These are phyloP conservation scores for Drosophila meridiana DNA, from an alignment of 2,888 invertebrate species.

Conservation along the genomic window DNA sequence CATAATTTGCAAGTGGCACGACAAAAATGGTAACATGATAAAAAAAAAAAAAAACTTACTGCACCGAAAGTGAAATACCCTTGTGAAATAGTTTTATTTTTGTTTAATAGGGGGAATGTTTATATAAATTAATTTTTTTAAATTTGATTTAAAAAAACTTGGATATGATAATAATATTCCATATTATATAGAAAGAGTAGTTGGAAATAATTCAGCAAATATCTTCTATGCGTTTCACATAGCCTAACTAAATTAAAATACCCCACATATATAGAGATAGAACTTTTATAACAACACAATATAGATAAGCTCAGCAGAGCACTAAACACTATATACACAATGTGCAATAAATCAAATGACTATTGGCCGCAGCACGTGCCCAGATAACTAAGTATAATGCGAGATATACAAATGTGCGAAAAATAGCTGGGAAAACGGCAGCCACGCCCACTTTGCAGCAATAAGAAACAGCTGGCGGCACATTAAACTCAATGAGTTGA, in stretches of 20 bases:
- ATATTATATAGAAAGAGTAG: too few relatives aligned
- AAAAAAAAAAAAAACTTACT: background rate
- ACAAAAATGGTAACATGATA: constrained; percentile 30
- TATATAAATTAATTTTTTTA: too few relatives aligned
- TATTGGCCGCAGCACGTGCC: constrained; percentile 72
- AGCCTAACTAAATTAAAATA: background rate
- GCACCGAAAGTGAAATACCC: background rate
- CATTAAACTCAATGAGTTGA: constrained; percentile 80
- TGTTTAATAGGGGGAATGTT: too few relatives aligned
- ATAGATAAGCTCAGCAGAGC: background rate
- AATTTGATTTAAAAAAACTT: too few relatives aligned
- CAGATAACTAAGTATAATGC: constrained; percentile 49
- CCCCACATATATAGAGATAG: background rate
- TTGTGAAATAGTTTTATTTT: too few relatives aligned
- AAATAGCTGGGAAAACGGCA: constrained; percentile 43
- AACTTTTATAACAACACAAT: background rate
- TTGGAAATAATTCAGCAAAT: too few relatives aligned
- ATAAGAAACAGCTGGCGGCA: constrained; percentile 57
- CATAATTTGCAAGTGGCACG: constrained; percentile 64
- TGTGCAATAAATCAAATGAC: constrained; percentile 67
- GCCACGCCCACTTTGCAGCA: constrained; percentile 44
- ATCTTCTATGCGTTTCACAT: background rate
- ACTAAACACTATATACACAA: constrained; percentile 29
- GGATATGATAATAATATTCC: too few relatives aligned
- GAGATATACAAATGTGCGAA: constrained; percentile 28